Percentiles rank a stretch among this genome's conserved stretches.
phyloP scores from a whole-genome alignment of 2,888 invertebrate genomes.

The Ashinkailepas kermadecensis region DNA sequence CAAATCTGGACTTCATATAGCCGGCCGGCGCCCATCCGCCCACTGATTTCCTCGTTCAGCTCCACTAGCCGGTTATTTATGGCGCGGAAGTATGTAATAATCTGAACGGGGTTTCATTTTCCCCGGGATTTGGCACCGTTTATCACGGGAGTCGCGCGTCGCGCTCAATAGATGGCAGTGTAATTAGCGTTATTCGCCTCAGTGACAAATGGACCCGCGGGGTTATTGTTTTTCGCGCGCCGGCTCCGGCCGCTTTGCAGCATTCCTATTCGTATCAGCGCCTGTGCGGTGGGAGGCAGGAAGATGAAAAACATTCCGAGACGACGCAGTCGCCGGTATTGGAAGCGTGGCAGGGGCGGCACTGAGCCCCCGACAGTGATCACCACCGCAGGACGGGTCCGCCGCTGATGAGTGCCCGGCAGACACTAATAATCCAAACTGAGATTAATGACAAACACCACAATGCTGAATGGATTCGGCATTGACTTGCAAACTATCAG shows the following conservation, averaged over 20 bases:
- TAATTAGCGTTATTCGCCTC: constrained; percentile 7
- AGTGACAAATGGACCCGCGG: neutral
- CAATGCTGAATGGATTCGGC: too few species aligned
- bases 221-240: constrained; percentile 3
- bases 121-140: constrained; percentile 12
- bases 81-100: constrained; percentile 12
- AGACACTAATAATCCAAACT: too few species aligned
- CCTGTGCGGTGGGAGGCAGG: neutral
- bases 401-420: too few species aligned
- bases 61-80: constrained; percentile 12
- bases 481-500: too few species aligned
- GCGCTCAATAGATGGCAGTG: constrained; percentile 12
- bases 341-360: neutral
- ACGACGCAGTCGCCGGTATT: neutral
- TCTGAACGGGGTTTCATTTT: constrained; percentile 19
- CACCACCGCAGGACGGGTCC: too few species aligned
- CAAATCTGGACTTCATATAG: constrained; percentile 21
- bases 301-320: constrained; percentile 16
- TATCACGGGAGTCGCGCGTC: neutral
- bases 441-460: too few species aligned
- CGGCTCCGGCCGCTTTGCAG: neutral
- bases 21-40: neutral
- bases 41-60: constrained; percentile 1
- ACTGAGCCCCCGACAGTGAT: neutral
- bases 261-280: constrained; percentile 17